Base-by-base conservation (phyloP, 2,888 invertebrate species). In the Melinaea marsaeus region DNA sequence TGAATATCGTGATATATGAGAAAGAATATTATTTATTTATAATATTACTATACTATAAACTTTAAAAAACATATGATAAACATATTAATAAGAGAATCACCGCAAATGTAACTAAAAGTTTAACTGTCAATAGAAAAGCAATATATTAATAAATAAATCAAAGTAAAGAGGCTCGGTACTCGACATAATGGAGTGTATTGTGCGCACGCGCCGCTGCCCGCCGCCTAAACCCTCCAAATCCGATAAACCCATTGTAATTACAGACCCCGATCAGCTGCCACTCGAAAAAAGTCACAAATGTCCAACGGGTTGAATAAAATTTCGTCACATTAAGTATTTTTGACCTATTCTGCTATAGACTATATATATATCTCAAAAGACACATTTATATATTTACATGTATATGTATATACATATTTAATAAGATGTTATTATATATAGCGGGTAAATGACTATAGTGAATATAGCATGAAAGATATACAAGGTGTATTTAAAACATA, bases 111-210 rank as follows among this genome's bases (percentile, higher is more conserved):
- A 32, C 32, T 51, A 51, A 51, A 32, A 51, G 42, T 42, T 9
- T 42, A 9, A 42, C 7, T 59, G 37, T 55, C 47, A 70, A 78
- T 76, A 78, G 74, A 76, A 72, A 76, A 81, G 78, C 83, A 84
- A 86, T 83, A 85, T 84, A 85, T 86, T 82, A 84, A 86, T 86
- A 68, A 83, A 81, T 83, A 83, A 76, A 81, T 82, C 77, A 73
- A 72, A 74, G 74, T 77, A 75, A 79, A 83, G 83, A 79, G 76
- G 76, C 79, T 37, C 5, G 9, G 42, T 79, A 76, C 88, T 88
- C 82, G 79, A 85, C 80, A 85, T 88, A 88, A 89, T 88, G 76
- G 85, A 86, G 85, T 75, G 74, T 73, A 73, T 70, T 66, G 75
- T 79, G 80, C 81, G 68, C 71, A 76, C 79, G 79, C 80, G 76